Percentiles rank a stretch among this genome's conserved stretches.
These are phyloP conservation scores for Margarornis squamiger DNA, from an alignment of 2,797 vertebrate genomes.

Conservation along the genomic window DNA sequence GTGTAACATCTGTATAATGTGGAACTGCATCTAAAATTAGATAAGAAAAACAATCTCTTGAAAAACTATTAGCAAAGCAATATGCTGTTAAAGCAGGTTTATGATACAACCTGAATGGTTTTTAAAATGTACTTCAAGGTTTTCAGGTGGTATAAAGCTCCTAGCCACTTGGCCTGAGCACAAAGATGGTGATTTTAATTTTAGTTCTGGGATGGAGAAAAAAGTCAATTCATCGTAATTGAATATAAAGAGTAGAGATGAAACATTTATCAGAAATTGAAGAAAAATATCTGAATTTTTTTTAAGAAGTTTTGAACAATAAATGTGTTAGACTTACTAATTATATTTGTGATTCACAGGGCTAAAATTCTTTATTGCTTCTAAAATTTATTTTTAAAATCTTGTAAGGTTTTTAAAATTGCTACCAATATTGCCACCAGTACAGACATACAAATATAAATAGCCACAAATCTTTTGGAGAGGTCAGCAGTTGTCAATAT, in stretches of 20 bases:
- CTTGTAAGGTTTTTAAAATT: not conserved
- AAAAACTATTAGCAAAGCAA: not conserved
- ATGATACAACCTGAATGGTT: not conserved
- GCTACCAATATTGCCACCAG: not conserved
- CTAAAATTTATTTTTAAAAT: not conserved
- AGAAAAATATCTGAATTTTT: not conserved
- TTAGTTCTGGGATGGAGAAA: not conserved
- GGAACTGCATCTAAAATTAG: conserved; percentile 21
- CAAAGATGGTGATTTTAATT: not conserved
- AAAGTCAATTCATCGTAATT: not conserved
- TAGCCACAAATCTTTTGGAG: not conserved
- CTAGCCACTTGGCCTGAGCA: not conserved
- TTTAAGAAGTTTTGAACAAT: not conserved
- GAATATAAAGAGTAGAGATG: not conserved
- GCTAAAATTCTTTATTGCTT: not conserved
- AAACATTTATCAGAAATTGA: not conserved
- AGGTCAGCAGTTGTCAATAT: not conserved
- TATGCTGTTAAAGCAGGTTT: not conserved
- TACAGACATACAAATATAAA: not conserved
- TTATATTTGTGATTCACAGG: not conserved
- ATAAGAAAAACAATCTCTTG: not conserved
- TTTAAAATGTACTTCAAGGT: not conserved
- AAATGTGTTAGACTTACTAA: not conserved
- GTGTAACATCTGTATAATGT: conserved; percentile 16
- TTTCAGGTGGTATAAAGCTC: not conserved